Base-by-base conservation (phyloP, 2,888 invertebrate genomes). In the Congeria kusceri region DNA sequence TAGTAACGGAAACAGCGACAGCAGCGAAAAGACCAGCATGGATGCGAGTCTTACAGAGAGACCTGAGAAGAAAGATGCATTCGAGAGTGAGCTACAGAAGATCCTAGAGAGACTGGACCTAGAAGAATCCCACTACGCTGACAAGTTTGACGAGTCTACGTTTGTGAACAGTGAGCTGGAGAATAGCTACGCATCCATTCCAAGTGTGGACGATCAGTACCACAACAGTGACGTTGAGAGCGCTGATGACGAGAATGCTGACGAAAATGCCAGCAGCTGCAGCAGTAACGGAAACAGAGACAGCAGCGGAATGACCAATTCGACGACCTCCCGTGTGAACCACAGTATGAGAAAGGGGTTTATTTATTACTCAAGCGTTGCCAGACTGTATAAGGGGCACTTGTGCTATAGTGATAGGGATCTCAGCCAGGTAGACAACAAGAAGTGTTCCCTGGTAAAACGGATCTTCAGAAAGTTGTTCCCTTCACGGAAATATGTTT, bases 401-500 rank as follows among this genome's bases (percentile, higher is more conserved):
- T 28, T 72, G 13, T 29, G 58, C 20, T 65, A 72, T 27, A 64
- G 64, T 18, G 57, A 46, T 20, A 32, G 32, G n/a, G 56, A 56
- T 47, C 1, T 28, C 23, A 23, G 47, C 44, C 25, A 23, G 9
- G n/a, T 18, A 9, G 7, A 9, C 13, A 20, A 25, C 13, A 72
- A 72, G 39, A 72, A 72, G 29, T 58, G 25, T 9, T 46, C 46
- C 18, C 56, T 68, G 53, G 67, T 67, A 0, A 63, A 47, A 29
- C 64, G 64, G 32, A 25, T 75, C 57, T 64, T 75, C 28, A 56
- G 46, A 3, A 75, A 68, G 53, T 39, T 75, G 47, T 75, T 75
- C 58, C 75, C 64, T 9, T 49, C 63, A 13, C n/a, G 64, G 15
- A 75, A 75, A 53, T 75, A 75, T 75, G 64, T 69, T 32, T 57